A percentile compares a stretch with the other conserved stretches of the same genome.
phyloP scores from a whole-genome alignment of 2,888 invertebrate genomes.

The Melieria picta region DNA sequence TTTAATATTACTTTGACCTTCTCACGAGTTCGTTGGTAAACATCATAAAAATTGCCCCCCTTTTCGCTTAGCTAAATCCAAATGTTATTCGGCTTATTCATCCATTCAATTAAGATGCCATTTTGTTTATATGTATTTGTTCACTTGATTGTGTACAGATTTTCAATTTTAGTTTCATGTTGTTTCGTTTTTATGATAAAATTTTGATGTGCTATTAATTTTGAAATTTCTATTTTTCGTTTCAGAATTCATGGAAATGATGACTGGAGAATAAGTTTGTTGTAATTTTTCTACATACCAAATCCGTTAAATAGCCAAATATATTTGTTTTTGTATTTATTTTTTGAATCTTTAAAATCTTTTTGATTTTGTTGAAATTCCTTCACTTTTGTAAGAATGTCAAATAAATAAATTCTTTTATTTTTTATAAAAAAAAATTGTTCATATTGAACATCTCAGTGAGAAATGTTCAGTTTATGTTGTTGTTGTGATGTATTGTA shows the following conservation, averaged over 20 bases:
- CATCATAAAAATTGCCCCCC: no score
- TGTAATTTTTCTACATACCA: conserved; percentile 18
- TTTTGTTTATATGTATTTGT: no score
- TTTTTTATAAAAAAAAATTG: conserved; percentile 10
- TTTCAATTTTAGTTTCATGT: neutral
- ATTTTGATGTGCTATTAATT: no score
- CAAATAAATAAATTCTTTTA: conserved; percentile 15
- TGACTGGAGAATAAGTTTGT: conserved; percentile 84
- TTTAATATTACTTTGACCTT: no score
- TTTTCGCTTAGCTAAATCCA: no score
- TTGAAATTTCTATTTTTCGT: conserved; percentile 63
- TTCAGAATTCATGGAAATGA: conserved; percentile 96
- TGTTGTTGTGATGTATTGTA: neutral
- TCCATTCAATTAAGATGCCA: no score
- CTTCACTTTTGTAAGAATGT: neutral
- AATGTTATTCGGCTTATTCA: no score
- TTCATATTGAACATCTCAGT: neutral
- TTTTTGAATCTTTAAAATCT: conserved; percentile 1
- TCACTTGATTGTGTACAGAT: neutral
- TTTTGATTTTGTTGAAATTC: conserved; percentile 8
- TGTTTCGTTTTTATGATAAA: neutral
- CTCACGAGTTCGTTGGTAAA: no score
- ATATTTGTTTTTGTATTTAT: conserved; percentile 24
- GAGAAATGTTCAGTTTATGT: neutral
- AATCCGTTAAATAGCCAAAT: conserved; percentile 6